phyloP scores from a whole-genome alignment of 2,797 vertebrate species.

The Poecilia picta region DNA sequence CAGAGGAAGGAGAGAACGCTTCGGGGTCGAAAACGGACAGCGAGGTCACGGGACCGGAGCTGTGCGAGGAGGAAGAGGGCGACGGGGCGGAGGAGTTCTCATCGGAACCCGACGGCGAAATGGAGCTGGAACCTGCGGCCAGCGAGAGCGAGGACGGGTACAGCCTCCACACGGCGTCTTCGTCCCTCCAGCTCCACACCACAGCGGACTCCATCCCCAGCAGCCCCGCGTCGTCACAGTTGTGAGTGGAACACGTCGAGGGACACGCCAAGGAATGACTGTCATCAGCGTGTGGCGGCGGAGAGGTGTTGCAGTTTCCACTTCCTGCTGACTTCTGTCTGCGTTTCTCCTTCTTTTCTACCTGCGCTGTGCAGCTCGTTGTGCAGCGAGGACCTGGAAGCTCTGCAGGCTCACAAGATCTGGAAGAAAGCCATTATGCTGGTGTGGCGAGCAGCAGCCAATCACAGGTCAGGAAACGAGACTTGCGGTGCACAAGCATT shows the following conservation, averaged over 20 bases:
- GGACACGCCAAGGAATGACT: conserved; percentile 14
- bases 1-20: conserved; percentile 82
- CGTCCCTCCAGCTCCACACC: conserved; percentile 90
- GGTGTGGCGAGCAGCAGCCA: conserved; percentile 97
- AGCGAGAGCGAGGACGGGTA: conserved; percentile 97
- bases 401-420: conserved; percentile 97
- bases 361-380: conserved; percentile 82
- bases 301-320: conserved; percentile 10
- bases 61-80: conserved; percentile 87
- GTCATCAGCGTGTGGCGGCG: conserved; percentile 13
- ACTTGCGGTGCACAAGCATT: no score
- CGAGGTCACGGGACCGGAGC: conserved; percentile 84
- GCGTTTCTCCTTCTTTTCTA: not conserved
- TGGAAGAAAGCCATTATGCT: conserved; percentile 99
- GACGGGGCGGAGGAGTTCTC: conserved; percentile 89
- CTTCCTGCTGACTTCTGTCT: not conserved
- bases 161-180: conserved; percentile 92
- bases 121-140: conserved; percentile 90
- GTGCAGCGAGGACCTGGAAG: conserved; percentile 96
- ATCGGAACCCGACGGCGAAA: conserved; percentile 92
- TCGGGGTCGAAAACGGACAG: conserved; percentile 80
- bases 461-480: conserved; percentile 88
- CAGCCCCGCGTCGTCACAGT: conserved; percentile 97
- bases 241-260: conserved; percentile 84
- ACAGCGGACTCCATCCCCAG: conserved; percentile 95